Evolutionary conservation across 2,113 vertebrate species (phyloP), one percentile per base, ranked within the genome.

Genomic region (Ifrita kowaldi): DNA sequence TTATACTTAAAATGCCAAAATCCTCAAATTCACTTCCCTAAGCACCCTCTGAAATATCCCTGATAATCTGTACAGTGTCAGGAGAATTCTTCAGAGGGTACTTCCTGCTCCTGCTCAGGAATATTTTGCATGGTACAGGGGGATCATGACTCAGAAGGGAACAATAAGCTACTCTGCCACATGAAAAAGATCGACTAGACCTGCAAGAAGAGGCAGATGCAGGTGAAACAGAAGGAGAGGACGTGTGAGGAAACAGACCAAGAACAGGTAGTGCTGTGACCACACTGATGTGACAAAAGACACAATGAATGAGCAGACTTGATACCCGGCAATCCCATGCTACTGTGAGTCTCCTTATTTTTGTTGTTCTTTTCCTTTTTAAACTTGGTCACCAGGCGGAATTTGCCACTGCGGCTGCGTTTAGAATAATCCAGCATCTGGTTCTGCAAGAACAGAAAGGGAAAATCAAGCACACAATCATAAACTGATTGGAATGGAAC

Each of bases 331-430:
- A 98, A 96, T 92, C 98, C 98, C 85, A 99, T 96, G 91, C 97
- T 98, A 42, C 98, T 95, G 28, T 97, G 98, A 5, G 98, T 97
- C 90, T 99, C 99, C 86, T 98, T 99, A 97, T 99, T 99, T 97
- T 98, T 99, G 97, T 98, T 99, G 97, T 98, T 99, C 82, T 99
- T 99, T 89, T 99, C 99, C 88, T 99, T 99, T 95, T 99, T 99
- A 94, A 99, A 99, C 86, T 99, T 99, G 50, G 99, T 98, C 96
- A 99, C 99, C 6, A 99, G 98, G n/a, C 99, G 98, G 93, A 99
- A 99, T 87, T 99, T 99, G 16, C 98, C 98, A 9, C 99, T 98
- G 50, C 99, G 99, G 95, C 98, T 98, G 39, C 99, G 98, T 92
- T 99, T 99, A 23, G 98, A 98, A 78, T 98, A 99, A 84, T 99